Evolutionary conservation across 2,888 invertebrate species (phyloP).

Genomic region (Luffia ferchaultella): DNA sequence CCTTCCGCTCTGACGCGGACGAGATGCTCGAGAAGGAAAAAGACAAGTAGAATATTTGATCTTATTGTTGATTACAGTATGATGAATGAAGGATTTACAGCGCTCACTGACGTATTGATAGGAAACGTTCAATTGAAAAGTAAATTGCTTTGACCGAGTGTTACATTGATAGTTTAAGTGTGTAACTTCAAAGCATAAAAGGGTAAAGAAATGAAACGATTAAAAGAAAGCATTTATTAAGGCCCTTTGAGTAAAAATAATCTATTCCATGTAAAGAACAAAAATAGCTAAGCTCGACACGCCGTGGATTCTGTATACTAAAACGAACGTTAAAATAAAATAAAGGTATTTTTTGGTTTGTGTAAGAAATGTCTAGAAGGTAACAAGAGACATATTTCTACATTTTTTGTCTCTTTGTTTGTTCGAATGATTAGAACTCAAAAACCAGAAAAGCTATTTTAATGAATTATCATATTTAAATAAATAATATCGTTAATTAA

Average conservation of each 20-base stretch:
- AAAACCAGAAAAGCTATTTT: too few species aligned
- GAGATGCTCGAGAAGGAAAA: background rate
- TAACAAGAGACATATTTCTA: too few species aligned
- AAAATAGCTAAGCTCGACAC: too few species aligned
- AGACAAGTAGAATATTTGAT: slow-evolving; percentile 22
- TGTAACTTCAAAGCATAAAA: background rate
- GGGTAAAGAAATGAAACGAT: background rate
- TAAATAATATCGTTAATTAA: too few species aligned
- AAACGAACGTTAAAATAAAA: too few species aligned
- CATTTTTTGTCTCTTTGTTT: too few species aligned
- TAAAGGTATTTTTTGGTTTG: too few species aligned
- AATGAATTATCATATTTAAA: too few species aligned
- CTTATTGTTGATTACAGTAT: slow-evolving; percentile 44
- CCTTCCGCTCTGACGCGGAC: slow-evolving; percentile 20
- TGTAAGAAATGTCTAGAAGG: too few species aligned
- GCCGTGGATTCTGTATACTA: too few species aligned
- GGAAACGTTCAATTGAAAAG: background rate
- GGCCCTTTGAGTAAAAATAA: background rate
- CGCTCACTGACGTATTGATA: slow-evolving; percentile 22
- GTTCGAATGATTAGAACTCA: too few species aligned
- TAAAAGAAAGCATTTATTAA: background rate
- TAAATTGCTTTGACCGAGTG: background rate
- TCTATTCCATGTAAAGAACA: background rate
- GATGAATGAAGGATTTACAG: slow-evolving; percentile 44
- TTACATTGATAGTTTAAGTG: background rate